A percentile compares a stretch with the other conserved stretches of the same genome.
Evolutionary conservation across 2,113 vertebrate species (phyloP).

Genomic region (Carassius auratus): DNA sequence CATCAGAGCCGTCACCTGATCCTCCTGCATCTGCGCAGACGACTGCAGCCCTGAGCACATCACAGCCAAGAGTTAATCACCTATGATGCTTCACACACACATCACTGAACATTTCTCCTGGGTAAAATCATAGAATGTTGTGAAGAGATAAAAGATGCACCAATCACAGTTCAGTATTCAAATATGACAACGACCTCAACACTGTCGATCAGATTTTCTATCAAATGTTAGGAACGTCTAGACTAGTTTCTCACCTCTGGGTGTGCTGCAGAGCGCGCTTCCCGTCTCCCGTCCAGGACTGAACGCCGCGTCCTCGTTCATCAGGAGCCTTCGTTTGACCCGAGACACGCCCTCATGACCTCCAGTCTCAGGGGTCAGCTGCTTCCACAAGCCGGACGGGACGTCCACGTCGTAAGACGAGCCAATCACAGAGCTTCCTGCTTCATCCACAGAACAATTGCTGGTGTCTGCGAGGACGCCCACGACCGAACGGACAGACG

Average conservation of each 20-base stretch:
- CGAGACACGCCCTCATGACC: conserved; percentile 55
- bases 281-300: background rate
- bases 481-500: no score
- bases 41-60: conserved; percentile 39
- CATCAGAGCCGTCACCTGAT: conserved; percentile 65
- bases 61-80: background rate
- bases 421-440: conserved; percentile 30
- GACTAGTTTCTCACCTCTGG: conserved; percentile 59
- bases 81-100: no score
- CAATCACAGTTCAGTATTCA: no score
- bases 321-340: conserved; percentile 74
- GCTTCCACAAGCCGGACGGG: conserved; percentile 68
- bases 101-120: no score
- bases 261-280: conserved; percentile 54
- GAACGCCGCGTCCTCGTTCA: conserved; percentile 60
- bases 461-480: no score
- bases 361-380: conserved; percentile 65
- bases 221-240: no score
- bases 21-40: conserved; percentile 51
- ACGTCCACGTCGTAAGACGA: conserved; percentile 69
- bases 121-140: no score
- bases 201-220: no score
- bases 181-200: background rate
- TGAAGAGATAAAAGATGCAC: no score
- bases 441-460: no score